Conservation (phyloP, 2,797 vertebrate genomes). For the Spinus pinus region DNA sequence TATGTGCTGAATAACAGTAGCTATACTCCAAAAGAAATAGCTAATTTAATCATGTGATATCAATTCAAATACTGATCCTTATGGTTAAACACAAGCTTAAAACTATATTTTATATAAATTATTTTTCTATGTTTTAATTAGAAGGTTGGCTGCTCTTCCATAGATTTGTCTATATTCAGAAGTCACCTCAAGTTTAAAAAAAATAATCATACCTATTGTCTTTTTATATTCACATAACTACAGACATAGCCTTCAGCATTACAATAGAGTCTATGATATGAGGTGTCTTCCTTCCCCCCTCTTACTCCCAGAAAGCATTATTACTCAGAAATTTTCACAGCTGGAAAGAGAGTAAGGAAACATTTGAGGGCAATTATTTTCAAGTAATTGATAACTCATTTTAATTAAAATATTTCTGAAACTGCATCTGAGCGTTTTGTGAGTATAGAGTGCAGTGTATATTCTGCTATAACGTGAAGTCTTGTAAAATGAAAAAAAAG, state of each 20-base stretch:
- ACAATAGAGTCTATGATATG: rapidly evolving
- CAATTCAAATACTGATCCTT: background rate
- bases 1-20: background rate
- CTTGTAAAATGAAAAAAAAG: background rate
- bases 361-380: background rate
- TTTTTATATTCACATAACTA: background rate
- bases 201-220: background rate
- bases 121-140: background rate
- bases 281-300: background rate
- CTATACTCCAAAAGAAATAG: background rate
- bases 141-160: background rate
- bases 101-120: background rate
- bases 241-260: background rate
- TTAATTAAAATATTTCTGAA: background rate
- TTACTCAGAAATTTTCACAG: background rate
- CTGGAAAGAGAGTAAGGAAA: background rate
- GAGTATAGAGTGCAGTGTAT: background rate
- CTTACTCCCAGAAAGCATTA: background rate
- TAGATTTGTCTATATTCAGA: background rate
- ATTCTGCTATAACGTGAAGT: background rate
- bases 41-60: background rate
- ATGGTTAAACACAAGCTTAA: background rate
- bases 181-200: background rate
- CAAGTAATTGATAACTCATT: background rate
- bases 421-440: background rate